phyloP scores from a whole-genome alignment of 2,797 vertebrate genomes.

The Platyrinchus mystaceus region DNA sequence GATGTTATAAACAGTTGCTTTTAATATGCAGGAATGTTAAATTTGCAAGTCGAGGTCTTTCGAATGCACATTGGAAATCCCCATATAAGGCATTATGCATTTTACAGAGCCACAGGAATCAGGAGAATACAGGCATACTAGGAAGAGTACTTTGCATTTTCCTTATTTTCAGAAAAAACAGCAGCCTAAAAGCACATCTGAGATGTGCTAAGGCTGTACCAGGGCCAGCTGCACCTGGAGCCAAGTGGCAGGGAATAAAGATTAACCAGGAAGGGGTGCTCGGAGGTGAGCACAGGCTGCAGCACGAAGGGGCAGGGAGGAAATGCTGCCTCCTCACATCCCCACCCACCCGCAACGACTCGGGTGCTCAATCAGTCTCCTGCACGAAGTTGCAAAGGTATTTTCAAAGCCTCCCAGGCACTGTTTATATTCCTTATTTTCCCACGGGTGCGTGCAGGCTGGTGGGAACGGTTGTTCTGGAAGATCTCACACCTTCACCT shows the following conservation, averaged over 20 bases:
- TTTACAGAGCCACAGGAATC: not conserved
- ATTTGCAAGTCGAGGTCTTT: not conserved
- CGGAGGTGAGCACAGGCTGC: not conserved
- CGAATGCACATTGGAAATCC: not conserved
- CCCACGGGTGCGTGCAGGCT: rapidly evolving
- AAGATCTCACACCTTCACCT: not conserved
- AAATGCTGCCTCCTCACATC: not conserved
- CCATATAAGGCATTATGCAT: not conserved
- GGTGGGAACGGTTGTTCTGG: not conserved
- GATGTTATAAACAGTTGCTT: not conserved
- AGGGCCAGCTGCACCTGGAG: not conserved
- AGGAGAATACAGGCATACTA: not conserved
- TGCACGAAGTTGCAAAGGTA: not conserved
- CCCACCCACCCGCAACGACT: not conserved
- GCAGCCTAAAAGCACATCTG: not conserved
- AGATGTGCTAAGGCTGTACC: not conserved
- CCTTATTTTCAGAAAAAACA: not conserved
- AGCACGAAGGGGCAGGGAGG: rapidly evolving
- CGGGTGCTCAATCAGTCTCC: not conserved
- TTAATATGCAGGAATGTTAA: not conserved
- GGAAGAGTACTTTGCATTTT: not conserved
- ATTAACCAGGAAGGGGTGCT: rapidly evolving
- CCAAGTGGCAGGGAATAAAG: not conserved
- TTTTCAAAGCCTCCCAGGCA: not conserved
- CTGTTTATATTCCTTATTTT: not conserved